Base-by-base conservation (phyloP, 2,797 vertebrate genomes). In the Anguilla pacifica region DNA sequence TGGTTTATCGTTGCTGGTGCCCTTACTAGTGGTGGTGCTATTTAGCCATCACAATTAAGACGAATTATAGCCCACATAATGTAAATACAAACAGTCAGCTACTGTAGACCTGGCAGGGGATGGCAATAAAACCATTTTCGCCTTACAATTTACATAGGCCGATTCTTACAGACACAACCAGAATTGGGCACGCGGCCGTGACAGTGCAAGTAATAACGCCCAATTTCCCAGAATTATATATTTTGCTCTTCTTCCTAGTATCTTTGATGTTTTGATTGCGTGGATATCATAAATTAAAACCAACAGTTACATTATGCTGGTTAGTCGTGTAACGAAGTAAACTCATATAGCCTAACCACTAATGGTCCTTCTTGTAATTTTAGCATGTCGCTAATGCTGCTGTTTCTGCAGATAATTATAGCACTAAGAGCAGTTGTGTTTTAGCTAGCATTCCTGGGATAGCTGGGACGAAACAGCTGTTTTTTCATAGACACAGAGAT, bases 391-490 rank as follows among this genome's bases (percentile, higher is more conserved):
- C 82, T 57, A 57, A 53, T 84, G 49, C 22, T 55, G 82, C 82
- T n/a, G 49, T 55, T 55, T 84, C 51, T 91, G 89, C 91, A 91
- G 92, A 91, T 91, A 90, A 89, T 83, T 90, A 91, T 84, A 85
- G 67, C 88, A 88, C 55, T 74, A 57, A 74, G 87, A 89, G 86
- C 91, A 90, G 90, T 91, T 92, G 92, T 72, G 85, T 85, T 93
- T 87, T 92, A 91, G 93, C 89, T 51, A 55, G 85, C 93, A 95
- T 96, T 96, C 94, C 91, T 89, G 91, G 89, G 91, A 94, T 93
- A 94, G 89, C 85, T 91, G 87, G 84, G 89, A 46, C 87, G 91
- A 93, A 95, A 94, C 92, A 94, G 92, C 91, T 95, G 94, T 92
- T 94, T 93, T 94, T 94, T 94, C 19, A 89, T 83, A 79, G 46